Conservation (phyloP, 2,888 invertebrate species). For the Ophioninae sp. region DNA sequence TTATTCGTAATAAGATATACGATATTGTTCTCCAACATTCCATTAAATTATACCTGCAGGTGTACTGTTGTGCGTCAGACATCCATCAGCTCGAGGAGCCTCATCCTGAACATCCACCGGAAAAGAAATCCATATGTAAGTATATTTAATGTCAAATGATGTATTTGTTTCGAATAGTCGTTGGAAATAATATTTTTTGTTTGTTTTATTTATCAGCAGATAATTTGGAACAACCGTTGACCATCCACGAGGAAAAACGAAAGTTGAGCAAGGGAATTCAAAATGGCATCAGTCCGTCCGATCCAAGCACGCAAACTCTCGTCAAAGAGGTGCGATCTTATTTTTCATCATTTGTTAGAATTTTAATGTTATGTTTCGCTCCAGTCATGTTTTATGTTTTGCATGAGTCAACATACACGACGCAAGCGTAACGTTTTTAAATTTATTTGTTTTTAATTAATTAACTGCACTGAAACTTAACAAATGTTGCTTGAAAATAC, state of each 20-base stretch:
- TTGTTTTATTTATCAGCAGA: slow-evolving; percentile 70
- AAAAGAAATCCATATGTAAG: slow-evolving; percentile 77
- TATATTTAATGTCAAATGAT: slow-evolving; percentile 24
- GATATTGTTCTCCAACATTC: background rate
- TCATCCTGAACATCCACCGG: slow-evolving; percentile 75
- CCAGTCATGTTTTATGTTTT: background rate
- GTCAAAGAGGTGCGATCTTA: slow-evolving; percentile 74
- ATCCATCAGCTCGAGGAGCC: slow-evolving; percentile 78
- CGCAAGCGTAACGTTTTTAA: background rate
- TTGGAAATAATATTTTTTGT: slow-evolving; percentile 21
- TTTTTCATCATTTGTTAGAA: background rate
- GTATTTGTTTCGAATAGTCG: slow-evolving; percentile 21
- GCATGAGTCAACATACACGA: background rate
- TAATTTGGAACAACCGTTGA: slow-evolving; percentile 77
- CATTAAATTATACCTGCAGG: slow-evolving; percentile 61
- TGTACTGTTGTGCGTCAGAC: slow-evolving; percentile 76
- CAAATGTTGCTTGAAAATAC: background rate
- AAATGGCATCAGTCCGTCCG: slow-evolving; percentile 77
- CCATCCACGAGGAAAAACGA: slow-evolving; percentile 77
- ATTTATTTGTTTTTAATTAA: background rate
- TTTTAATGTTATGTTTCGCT: background rate
- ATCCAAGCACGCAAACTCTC: slow-evolving; percentile 77
- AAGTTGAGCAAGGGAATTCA: slow-evolving; percentile 76
- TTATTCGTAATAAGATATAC: background rate
- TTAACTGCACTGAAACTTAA: background rate